Percentiles rank a stretch among this genome's conserved stretches.
Conservation (phyloP, 2,888 invertebrate genomes). For the Diogma glabrata region DNA sequence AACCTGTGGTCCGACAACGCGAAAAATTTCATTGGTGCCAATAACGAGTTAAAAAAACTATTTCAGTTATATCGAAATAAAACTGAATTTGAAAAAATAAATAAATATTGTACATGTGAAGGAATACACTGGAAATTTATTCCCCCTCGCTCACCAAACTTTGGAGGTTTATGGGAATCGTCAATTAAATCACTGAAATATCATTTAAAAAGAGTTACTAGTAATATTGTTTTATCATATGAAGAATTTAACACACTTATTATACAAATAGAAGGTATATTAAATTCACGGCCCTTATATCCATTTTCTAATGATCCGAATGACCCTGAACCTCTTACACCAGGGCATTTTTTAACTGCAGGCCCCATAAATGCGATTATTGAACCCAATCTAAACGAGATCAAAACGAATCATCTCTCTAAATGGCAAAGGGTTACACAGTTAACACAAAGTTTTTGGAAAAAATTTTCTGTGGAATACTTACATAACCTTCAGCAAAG, state of each 20-base stretch:
- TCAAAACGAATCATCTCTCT: too few relatives aligned
- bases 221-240: too few relatives aligned
- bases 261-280: background rate
- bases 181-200: background rate
- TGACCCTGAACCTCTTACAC: background rate
- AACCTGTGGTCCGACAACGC: background rate
- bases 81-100: background rate
- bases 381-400: background rate
- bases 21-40: background rate
- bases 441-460: background rate
- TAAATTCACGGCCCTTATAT: background rate
- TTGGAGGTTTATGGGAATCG: background rate
- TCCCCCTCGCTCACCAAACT: background rate
- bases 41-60: background rate
- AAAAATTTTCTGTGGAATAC: background rate
- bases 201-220: background rate
- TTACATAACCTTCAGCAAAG: background rate
- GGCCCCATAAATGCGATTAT: background rate
- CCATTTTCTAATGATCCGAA: background rate
- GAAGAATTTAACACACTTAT: too few relatives aligned
- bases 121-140: background rate
- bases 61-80: background rate
- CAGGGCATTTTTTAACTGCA: background rate
- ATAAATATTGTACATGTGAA: background rate
- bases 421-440: background rate